These are phyloP conservation scores for Eutolmus rufibarbis DNA, from an alignment of 2,888 invertebrate species.

Conservation along the genomic window DNA sequence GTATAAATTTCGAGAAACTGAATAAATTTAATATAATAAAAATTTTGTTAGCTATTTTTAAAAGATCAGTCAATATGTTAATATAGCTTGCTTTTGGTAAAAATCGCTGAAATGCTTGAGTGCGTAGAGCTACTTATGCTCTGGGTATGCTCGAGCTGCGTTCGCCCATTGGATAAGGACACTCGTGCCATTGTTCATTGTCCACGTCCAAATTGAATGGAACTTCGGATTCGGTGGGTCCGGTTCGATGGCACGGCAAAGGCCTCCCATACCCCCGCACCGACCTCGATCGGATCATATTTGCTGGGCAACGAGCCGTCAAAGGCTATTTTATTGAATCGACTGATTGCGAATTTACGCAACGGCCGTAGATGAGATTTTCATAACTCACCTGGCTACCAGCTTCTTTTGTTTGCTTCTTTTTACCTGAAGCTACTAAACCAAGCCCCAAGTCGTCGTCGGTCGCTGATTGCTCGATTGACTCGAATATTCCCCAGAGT, in stretches of 20 bases:
- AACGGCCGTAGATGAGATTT: background rate
- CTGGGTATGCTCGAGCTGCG: background rate
- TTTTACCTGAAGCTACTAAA: background rate
- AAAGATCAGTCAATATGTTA: background rate
- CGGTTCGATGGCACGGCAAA: background rate
- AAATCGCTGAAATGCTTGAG: background rate
- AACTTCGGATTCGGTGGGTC: background rate
- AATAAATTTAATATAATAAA: background rate
- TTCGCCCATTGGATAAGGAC: background rate
- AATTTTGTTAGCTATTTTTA: background rate
- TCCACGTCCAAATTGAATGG: background rate
- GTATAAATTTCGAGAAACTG: too few species aligned
- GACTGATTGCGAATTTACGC: background rate
- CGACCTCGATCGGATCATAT: background rate
- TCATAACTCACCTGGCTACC: background rate
- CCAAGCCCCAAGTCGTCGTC: background rate
- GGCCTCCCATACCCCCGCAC: background rate
- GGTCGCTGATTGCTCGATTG: background rate
- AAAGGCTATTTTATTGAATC: constrained; percentile 12
- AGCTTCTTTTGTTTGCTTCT: background rate
- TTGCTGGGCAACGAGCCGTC: constrained; percentile 17
- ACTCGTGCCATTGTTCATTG: background rate
- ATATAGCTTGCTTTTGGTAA: background rate
- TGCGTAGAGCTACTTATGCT: background rate
- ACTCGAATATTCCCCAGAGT: background rate